Conservation (phyloP, 2,888 invertebrate genomes). For the Crocallis elinguaria region DNA sequence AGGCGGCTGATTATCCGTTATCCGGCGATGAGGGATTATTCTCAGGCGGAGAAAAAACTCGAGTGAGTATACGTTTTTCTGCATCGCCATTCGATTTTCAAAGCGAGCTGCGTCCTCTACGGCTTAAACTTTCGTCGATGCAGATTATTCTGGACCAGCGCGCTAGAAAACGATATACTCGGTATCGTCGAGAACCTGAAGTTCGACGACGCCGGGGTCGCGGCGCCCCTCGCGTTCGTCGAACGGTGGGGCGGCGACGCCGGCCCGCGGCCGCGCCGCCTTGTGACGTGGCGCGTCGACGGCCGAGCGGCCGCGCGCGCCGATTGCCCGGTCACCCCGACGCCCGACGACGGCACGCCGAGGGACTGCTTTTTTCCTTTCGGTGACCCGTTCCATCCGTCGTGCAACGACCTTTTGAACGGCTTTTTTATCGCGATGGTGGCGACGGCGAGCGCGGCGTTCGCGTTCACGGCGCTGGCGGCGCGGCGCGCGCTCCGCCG, state of each 20-base stretch:
- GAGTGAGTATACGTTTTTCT: conserved; percentile 17
- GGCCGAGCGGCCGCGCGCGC: conserved; percentile 25
- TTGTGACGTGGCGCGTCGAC: neutral
- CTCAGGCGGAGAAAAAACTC: conserved; percentile 15
- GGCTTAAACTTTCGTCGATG: neutral
- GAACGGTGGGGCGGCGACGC: conserved; percentile 22
- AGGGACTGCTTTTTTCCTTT: conserved; percentile 22
- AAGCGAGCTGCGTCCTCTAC: neutral
- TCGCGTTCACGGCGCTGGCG: conserved; percentile 35
- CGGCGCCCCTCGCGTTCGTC: conserved; percentile 14
- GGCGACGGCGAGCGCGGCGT: conserved; percentile 2
- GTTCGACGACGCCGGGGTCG: conserved; percentile 24
- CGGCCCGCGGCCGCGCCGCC: conserved; percentile 3
- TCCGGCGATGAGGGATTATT: conserved; percentile 26
- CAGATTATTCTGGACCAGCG: conserved; percentile 1
- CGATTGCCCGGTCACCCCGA: neutral
- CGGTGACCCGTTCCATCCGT: conserved; percentile 78
- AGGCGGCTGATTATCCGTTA: conserved; percentile 7
- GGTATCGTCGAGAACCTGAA: conserved; percentile 27
- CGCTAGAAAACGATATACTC: neutral
- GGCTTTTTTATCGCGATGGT: conserved; percentile 41
- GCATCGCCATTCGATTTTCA: no score
- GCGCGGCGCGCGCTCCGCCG: conserved; percentile 50
- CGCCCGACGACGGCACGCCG: conserved; percentile 37
- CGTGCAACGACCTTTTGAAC: conserved; percentile 48